Evolutionary conservation across 2,113 vertebrate genomes (phyloP).

Genomic region (Callocephalon fimbriatum): DNA sequence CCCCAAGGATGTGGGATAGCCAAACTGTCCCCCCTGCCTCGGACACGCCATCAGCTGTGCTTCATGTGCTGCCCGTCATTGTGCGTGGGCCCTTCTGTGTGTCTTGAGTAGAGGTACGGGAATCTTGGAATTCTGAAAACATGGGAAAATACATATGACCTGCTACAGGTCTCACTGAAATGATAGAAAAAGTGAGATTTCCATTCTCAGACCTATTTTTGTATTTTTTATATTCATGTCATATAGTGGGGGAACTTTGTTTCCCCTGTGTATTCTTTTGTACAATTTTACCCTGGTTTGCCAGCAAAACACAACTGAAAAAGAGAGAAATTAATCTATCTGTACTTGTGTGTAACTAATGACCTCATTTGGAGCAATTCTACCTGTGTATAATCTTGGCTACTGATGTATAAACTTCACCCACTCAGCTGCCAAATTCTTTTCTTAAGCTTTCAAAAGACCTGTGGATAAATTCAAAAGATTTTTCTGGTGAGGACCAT

Average conservation of each 20-base stretch:
- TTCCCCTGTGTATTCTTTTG: neutral
- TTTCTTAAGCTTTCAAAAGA: neutral
- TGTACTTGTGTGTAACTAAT: neutral
- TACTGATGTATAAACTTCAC: neutral
- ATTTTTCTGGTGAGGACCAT: neutral
- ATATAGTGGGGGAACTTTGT: neutral
- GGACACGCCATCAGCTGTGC: neutral
- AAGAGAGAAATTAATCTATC: neutral
- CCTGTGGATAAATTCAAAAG: neutral
- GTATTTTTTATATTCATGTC: neutral
- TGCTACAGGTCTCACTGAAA: neutral
- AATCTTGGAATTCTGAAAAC: neutral
- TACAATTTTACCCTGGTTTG: neutral
- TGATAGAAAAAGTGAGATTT: neutral
- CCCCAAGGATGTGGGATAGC: neutral
- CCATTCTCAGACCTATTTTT: neutral
- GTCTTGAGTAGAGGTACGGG: rapidly evolving
- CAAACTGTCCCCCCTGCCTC: too few species aligned
- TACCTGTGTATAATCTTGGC: neutral
- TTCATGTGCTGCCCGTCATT: neutral
- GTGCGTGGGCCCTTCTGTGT: neutral
- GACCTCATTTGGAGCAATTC: neutral
- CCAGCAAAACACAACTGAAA: neutral
- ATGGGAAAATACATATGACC: neutral
- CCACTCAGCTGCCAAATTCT: neutral